Conservation (phyloP, 2,113 vertebrate species). For the Platichthys flesus region DNA sequence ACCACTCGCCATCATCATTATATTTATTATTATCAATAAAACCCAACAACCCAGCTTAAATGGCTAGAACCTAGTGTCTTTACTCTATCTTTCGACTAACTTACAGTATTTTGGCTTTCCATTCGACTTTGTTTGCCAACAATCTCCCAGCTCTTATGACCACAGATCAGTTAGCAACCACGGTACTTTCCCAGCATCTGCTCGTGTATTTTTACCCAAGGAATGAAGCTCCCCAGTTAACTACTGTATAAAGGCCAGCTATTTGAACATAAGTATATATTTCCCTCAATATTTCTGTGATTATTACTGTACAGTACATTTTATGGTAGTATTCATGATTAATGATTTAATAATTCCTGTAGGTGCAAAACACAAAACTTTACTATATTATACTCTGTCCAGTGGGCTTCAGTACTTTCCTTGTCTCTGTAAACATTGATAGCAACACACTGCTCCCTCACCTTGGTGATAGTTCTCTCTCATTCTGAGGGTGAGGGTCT, state of each 20-base stretch:
- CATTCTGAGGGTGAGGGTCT: conserved; percentile 42
- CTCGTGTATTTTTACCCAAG: conserved; percentile 77
- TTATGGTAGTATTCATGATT: not conserved
- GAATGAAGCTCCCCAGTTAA: conserved; percentile 43
- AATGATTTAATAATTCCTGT: not conserved
- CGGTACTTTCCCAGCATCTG: conserved; percentile 81
- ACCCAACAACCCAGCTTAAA: not conserved
- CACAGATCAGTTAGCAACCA: conserved; percentile 70
- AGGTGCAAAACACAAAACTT: not conserved
- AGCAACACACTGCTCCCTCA: conserved; percentile 46
- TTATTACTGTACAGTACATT: not conserved
- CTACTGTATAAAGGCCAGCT: conserved; percentile 20
- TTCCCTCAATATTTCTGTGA: not conserved
- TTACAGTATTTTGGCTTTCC: conserved; percentile 61
- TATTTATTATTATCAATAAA: not conserved
- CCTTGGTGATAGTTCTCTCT: conserved; percentile 65
- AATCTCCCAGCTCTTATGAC: conserved; percentile 76
- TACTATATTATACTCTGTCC: not conserved
- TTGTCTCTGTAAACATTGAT: not conserved
- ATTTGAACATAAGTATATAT: not conserved
- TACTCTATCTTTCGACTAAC: conserved; percentile 57
- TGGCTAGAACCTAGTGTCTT: conserved; percentile 21
- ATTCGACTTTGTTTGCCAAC: conserved; percentile 52
- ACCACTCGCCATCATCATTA: not conserved
- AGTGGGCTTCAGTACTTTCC: not conserved